Evolutionary conservation across 2,113 vertebrate genomes (phyloP).

Genomic region (Notothenia coriiceps): DNA sequence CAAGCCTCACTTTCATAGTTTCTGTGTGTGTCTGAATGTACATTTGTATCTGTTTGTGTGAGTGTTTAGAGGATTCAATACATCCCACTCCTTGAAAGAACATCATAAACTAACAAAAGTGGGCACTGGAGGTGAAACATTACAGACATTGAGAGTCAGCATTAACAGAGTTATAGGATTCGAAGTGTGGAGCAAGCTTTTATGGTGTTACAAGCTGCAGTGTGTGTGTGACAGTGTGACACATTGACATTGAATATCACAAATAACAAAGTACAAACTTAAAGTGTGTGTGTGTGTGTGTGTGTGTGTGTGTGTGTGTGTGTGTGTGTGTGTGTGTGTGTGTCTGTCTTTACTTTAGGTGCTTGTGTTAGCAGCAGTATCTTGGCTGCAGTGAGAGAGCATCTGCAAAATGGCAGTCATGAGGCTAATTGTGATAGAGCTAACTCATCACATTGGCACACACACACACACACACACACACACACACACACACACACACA

Average conservation of each 20-base stretch:
- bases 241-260: background rate
- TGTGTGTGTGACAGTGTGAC: conserved; percentile 1
- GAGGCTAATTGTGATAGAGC: conserved; percentile 51
- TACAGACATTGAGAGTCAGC: conserved; percentile 8
- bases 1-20: background rate
- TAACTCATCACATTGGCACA: conserved; percentile 55
- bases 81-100: conserved; percentile 5
- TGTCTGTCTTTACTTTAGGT: background rate
- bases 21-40: background rate
- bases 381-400: conserved; percentile 40
- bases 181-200: conserved; percentile 14
- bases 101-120: conserved; percentile 15
- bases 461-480: conserved; percentile 26
- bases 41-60: conserved; percentile 7
- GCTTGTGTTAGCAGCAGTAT: conserved; percentile 9
- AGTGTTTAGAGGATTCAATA: conserved; percentile 4
- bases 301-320: too few species aligned
- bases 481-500: conserved; percentile 8
- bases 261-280: background rate
- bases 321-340: too few species aligned
- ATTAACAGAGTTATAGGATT: conserved; percentile 27
- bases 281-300: background rate
- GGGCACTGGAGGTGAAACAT: conserved; percentile 33
- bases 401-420: conserved; percentile 49
- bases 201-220: conserved; percentile 29